Base-by-base conservation (phyloP, 2,888 invertebrate species). In the Tenthredo distinguenda region DNA sequence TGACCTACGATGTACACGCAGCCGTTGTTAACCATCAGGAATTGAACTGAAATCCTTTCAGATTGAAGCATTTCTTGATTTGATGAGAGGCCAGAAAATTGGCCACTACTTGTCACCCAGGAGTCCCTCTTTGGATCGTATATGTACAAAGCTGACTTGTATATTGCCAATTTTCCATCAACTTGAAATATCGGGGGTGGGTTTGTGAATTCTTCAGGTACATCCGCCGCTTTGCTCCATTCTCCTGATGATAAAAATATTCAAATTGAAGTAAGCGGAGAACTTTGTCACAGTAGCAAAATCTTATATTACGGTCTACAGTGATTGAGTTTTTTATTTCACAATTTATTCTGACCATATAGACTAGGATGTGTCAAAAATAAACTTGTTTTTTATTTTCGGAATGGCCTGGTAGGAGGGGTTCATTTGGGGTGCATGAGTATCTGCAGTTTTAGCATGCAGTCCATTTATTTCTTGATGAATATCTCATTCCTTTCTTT, bases 181-280 rank as follows among this genome's bases (percentile, higher is more conserved):
- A 87, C 72, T 1, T 90, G 89, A 34, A 89, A 91, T 18, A 89
- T 86, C 0, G 88, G 87, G 1, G 91, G 91, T 10, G 89, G 88
- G 34, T 88, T 88, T 0, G 90, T 90, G 72, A 92, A 92, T 21
- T 84, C 84, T 84, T 90, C 90, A 5, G 90, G 90, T 4, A 91
- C 79, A 0, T 86, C 50, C 15, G 87, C 86, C 0, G 88, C 89
- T 34, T 84, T 87, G 3, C 85, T 85, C 92, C 92, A 92, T 4
- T 74, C 12, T 43, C 72, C 72, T 74, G 21, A 43, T 26, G 1
- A 74, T 74, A 18, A 74, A 21, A 74, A 74, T 43, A 31, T 6
- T 15, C 68, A 34, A 26, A 34, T 34, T 34, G 1, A 12, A 68
- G 18, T 18, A 4, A 68, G 0, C 34, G 68, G 4, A 18, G 68